A percentile compares a stretch with the other conserved stretches of the same genome.
Conservation (phyloP, 2,797 vertebrate species). For the Galagoides demidoff region DNA sequence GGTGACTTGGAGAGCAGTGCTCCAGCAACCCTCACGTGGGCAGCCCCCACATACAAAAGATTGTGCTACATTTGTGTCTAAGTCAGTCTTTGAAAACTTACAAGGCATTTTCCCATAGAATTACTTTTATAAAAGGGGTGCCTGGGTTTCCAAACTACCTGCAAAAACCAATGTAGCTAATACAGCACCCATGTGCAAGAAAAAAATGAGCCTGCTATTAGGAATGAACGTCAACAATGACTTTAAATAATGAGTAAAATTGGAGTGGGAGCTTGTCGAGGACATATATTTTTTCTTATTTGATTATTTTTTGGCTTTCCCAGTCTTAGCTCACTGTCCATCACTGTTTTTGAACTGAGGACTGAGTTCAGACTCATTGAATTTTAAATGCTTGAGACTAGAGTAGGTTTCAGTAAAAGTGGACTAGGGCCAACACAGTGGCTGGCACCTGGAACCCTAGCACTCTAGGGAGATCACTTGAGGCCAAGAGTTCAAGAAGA, state of each 20-base stretch:
- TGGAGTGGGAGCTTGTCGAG: neutral
- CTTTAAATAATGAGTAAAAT: neutral
- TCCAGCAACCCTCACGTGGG: too few relatives aligned
- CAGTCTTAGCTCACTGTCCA: neutral
- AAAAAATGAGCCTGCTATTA: neutral
- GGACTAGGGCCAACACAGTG: neutral
- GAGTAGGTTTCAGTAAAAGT: neutral
- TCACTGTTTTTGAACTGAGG: neutral
- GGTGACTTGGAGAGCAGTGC: rapidly evolving
- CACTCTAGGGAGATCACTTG: neutral
- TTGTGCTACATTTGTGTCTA: rapidly evolving
- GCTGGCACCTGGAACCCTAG: neutral
- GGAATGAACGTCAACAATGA: neutral
- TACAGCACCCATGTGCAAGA: neutral
- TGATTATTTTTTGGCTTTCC: neutral
- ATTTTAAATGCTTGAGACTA: neutral
- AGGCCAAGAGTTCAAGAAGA: neutral
- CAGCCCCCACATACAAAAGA: neutral
- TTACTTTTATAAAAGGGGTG: neutral
- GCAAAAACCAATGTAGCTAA: neutral
- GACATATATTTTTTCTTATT: neutral
- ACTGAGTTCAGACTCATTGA: too few relatives aligned
- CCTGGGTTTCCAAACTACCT: neutral
- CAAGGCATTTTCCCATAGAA: neutral
- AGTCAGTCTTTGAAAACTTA: neutral